Conservation (phyloP, 2,888 invertebrate genomes). For the Lasioglossum calceatum region DNA sequence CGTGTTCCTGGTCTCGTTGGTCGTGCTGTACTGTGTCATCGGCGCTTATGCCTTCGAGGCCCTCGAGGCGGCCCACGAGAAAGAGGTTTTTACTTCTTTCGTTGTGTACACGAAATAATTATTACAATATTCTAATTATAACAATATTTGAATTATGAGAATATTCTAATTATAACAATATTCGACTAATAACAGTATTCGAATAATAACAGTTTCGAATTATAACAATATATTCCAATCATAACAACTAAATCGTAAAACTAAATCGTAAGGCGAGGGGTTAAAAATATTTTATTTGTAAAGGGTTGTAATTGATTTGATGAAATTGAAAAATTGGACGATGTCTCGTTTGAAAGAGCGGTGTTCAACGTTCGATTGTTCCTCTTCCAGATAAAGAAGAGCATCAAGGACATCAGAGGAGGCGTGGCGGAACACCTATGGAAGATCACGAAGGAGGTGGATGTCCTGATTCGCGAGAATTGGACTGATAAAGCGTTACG, state of each 20-base stretch:
- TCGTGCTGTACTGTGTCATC: constrained; percentile 95
- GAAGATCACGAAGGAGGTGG: constrained; percentile 88
- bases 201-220: no score
- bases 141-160: no score
- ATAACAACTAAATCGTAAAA: neutral
- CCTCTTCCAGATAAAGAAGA: constrained; percentile 89
- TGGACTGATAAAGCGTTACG: constrained; percentile 91
- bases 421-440: constrained; percentile 93
- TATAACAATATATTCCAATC: neutral
- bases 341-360: neutral
- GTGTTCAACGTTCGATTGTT: neutral
- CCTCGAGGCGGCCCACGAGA: constrained; percentile 91
- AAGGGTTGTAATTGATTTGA: no score
- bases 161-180: no score
- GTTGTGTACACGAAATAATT: neutral
- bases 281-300: no score
- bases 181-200: no score
- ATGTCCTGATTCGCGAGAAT: constrained; percentile 89
- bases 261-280: no score
- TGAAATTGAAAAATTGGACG: no score
- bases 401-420: constrained; percentile 89
- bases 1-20: constrained; percentile 93
- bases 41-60: constrained; percentile 94
- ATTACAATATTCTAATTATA: neutral
- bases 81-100: constrained; percentile 86